These are phyloP conservation scores for Eupithecia dodoneata DNA, from an alignment of 2,888 invertebrate genomes.

Conservation along the genomic window DNA sequence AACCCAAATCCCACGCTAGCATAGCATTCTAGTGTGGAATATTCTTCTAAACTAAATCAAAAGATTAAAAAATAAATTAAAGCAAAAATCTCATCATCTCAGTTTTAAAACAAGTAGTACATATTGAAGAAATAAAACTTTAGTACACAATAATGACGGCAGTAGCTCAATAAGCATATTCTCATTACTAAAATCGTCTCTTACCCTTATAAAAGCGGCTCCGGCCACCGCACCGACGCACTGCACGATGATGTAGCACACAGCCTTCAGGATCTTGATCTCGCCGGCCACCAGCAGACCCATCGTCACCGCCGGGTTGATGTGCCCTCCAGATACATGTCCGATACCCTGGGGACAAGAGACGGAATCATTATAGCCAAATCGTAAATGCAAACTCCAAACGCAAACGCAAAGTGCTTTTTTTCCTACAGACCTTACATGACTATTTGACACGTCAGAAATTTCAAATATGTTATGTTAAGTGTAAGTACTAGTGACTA, in stretches of 20 bases:
- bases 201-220: slow-evolving; percentile 89
- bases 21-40: background rate
- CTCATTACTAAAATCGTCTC: background rate
- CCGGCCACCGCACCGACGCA: slow-evolving; percentile 92
- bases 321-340: slow-evolving; percentile 95
- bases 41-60: background rate
- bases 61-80: background rate
- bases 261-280: slow-evolving; percentile 90
- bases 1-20: no score
- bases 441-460: no score
- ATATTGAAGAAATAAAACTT: no score
- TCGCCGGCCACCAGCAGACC: slow-evolving; percentile 93
- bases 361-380: background rate
- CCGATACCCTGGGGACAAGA: slow-evolving; percentile 87
- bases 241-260: slow-evolving; percentile 93
- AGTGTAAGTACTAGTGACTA: no score
- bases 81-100: background rate
- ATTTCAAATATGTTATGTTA: no score
- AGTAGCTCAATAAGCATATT: no score
- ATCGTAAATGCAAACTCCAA: no score
- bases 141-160: no score
- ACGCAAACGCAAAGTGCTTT: no score
- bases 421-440: no score
- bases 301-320: slow-evolving; percentile 96
- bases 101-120: no score